phyloP scores from a whole-genome alignment of 1,140 invertebrate species.

The Listronotus bonariensis region DNA sequence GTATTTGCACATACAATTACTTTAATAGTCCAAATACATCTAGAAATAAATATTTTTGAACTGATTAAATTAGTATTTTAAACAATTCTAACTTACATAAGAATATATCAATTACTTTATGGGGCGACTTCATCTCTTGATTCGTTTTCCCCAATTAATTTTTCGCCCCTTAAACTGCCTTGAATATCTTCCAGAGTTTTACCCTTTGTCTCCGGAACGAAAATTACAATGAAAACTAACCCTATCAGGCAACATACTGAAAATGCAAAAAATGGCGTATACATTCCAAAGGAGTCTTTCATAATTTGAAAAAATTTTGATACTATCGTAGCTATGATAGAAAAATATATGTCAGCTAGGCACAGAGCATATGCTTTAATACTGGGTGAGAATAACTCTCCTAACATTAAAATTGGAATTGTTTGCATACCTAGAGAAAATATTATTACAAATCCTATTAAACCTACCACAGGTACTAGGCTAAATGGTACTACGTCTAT shows the following conservation, averaged over 20 bases:
- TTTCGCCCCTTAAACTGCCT: slow-evolving; percentile 36
- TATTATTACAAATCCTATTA: slow-evolving; percentile 71
- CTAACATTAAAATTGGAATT: slow-evolving; percentile 72
- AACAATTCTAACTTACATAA: no score
- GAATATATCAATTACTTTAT: background rate
- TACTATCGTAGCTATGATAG: slow-evolving; percentile 72
- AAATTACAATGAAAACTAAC: slow-evolving; percentile 65
- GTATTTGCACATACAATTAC: no score
- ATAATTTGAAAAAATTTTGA: slow-evolving; percentile 75
- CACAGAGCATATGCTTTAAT: slow-evolving; percentile 72
- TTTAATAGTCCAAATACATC: no score
- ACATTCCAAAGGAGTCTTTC: slow-evolving; percentile 63
- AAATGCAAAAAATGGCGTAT: slow-evolving; percentile 78
- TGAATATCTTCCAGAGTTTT: slow-evolving; percentile 68
- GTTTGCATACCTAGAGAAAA: slow-evolving; percentile 73
- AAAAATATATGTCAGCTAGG: slow-evolving; percentile 71
- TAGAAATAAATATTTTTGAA: no score
- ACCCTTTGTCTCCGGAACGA: slow-evolving; percentile 84
- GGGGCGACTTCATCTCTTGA: background rate
- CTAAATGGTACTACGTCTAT: slow-evolving; percentile 39
- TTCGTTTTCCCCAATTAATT: background rate
- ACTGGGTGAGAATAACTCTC: slow-evolving; percentile 75
- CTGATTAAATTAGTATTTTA: no score
- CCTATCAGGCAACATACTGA: slow-evolving; percentile 66
- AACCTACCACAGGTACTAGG: slow-evolving; percentile 64